A percentile compares a stretch with the other conserved stretches of the same genome.
Conservation (phyloP, 2,113 vertebrate species). For the Paradoxurus hermaphroditus region DNA sequence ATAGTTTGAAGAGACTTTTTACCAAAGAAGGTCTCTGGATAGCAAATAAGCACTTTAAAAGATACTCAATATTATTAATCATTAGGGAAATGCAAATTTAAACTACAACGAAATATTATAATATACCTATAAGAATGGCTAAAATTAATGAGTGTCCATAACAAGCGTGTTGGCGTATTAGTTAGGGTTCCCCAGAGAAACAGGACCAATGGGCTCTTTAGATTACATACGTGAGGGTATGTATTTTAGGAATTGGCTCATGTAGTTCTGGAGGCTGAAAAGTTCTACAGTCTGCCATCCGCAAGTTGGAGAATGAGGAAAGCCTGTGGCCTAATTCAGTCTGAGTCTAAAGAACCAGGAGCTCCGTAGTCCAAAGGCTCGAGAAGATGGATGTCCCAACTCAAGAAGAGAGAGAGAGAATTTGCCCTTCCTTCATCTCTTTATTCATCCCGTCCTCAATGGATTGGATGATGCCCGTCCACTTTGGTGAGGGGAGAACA, state of each 20-base stretch:
- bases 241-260: neutral
- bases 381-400: neutral
- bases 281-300: neutral
- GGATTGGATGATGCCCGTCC: neutral
- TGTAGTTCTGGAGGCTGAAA: neutral
- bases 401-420: neutral
- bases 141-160: neutral
- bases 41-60: neutral
- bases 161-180: neutral
- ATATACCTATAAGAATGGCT: neutral
- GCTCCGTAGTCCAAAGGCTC: neutral
- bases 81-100: neutral
- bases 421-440: neutral
- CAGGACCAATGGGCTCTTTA: too few relatives aligned
- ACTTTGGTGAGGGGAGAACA: neutral
- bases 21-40: neutral
- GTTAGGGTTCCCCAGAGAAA: neutral
- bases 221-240: neutral
- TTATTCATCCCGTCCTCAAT: neutral
- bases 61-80: neutral
- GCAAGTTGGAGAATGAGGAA: neutral
- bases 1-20: neutral
- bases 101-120: neutral
- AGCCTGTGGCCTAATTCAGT: neutral
- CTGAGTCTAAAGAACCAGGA: neutral